Percentiles rank a stretch among this genome's conserved stretches.
Evolutionary conservation across 1,140 invertebrate species (phyloP).

Genomic region (Eulimnadia texana): DNA sequence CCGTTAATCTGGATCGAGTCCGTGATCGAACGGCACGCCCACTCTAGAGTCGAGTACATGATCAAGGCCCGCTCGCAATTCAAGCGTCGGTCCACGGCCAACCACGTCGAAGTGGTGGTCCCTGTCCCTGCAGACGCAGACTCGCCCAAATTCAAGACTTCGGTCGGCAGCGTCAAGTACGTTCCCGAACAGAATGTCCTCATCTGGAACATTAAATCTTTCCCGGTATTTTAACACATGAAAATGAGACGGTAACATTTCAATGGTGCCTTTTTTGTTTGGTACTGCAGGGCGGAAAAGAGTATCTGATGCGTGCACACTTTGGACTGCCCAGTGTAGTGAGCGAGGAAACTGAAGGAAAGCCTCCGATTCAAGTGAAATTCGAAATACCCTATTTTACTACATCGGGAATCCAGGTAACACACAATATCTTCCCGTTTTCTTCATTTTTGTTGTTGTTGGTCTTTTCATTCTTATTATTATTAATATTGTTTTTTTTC

Average conservation of each 20-base stretch:
- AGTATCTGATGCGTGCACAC: conserved; percentile 97
- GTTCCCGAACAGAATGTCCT: conserved; percentile 95
- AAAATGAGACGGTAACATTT: no score
- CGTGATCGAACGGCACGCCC: conserved; percentile 95
- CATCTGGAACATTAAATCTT: conserved; percentile 99
- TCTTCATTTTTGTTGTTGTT: background rate
- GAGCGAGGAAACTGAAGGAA: conserved; percentile 88
- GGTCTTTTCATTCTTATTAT: no score
- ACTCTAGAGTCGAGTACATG: conserved; percentile 98
- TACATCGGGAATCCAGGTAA: conserved; percentile 92
- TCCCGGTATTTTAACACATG: conserved; percentile 45
- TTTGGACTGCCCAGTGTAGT: conserved; percentile 96
- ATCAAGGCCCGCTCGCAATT: conserved; percentile 99
- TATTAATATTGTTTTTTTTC: conserved; percentile 6
- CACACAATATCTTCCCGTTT: conserved; percentile 9
- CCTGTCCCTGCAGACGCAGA: conserved; percentile 97
- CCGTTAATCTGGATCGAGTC: conserved; percentile 99
- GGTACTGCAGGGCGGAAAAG: conserved; percentile 67
- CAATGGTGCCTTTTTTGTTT: conserved; percentile 10
- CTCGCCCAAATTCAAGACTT: conserved; percentile 97
- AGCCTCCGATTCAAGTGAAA: conserved; percentile 95
- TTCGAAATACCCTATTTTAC: conserved; percentile 99
- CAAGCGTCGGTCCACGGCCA: conserved; percentile 92
- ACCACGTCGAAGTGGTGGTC: conserved; percentile 98
- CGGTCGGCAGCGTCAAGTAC: conserved; percentile 94